These are phyloP conservation scores for Camponotus floridanus DNA, from an alignment of 1,140 invertebrate species.

Conservation along the genomic window DNA sequence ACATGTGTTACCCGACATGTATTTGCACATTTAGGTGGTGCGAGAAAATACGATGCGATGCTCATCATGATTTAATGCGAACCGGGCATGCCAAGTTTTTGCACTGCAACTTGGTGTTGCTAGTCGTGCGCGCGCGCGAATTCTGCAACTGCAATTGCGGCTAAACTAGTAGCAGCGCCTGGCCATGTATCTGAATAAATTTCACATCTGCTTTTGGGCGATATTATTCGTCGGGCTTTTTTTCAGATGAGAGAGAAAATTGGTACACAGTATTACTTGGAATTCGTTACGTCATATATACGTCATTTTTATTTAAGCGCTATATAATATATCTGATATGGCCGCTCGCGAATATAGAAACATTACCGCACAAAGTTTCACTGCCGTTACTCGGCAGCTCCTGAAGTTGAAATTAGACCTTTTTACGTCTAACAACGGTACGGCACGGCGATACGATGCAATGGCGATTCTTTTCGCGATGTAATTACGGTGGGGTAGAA, in stretches of 20 bases:
- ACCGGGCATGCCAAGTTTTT: slow-evolving; percentile 51
- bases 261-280: not conserved
- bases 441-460: not conserved
- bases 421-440: slow-evolving; percentile 45
- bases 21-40: slow-evolving; percentile 35
- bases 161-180: slow-evolving; percentile 24
- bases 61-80: slow-evolving; percentile 58
- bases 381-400: slow-evolving; percentile 38
- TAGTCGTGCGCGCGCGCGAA: slow-evolving; percentile 16
- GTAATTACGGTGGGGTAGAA: slow-evolving; percentile 52
- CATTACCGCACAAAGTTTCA: slow-evolving; percentile 41
- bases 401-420: slow-evolving; percentile 54
- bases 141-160: slow-evolving; percentile 26
- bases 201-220: slow-evolving; percentile 5
- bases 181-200: slow-evolving; percentile 26
- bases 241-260: not conserved
- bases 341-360: slow-evolving; percentile 6
- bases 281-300: not conserved
- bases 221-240: slow-evolving; percentile 12
- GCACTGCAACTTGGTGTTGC: slow-evolving; percentile 27
- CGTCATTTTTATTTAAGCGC: not conserved
- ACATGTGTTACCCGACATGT: not conserved
- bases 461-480: slow-evolving; percentile 55
- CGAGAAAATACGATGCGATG: slow-evolving; percentile 44
- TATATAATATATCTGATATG: not conserved